Percentiles rank a stretch among this genome's conserved stretches.
These are phyloP conservation scores for Peribatodes rhomboidaria DNA, from an alignment of 2,888 invertebrate species.

Conservation along the genomic window DNA sequence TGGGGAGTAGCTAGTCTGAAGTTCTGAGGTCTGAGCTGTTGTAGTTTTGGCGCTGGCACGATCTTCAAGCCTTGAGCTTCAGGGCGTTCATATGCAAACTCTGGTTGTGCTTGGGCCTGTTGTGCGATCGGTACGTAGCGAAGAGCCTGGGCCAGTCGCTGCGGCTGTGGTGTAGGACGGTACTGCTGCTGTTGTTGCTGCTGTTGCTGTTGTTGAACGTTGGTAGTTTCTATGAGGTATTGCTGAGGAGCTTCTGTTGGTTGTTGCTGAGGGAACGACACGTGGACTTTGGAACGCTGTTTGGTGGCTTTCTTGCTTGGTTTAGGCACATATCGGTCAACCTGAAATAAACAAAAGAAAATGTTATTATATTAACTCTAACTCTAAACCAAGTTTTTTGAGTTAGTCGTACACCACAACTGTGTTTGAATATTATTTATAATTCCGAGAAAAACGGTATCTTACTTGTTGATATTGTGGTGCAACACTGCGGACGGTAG, in stretches of 20 bases:
- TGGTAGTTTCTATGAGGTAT: slow-evolving; percentile 82
- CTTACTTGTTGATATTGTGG: slow-evolving; percentile 71
- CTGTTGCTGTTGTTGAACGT: slow-evolving; percentile 71
- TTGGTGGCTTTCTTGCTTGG: slow-evolving; percentile 78
- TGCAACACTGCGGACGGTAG: slow-evolving; percentile 62
- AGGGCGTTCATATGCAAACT: slow-evolving; percentile 71
- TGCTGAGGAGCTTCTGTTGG: slow-evolving; percentile 77
- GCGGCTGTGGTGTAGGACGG: slow-evolving; percentile 63
- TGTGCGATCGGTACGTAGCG: slow-evolving; percentile 69
- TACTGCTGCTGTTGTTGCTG: slow-evolving; percentile 59
- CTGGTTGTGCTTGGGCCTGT: slow-evolving; percentile 58
- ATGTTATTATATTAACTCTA: slow-evolving; percentile 37
- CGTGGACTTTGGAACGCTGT: slow-evolving; percentile 70
- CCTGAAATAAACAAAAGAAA: slow-evolving; percentile 60
- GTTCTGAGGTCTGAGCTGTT: slow-evolving; percentile 60
- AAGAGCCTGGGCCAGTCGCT: slow-evolving; percentile 67
- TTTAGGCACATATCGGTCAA: slow-evolving; percentile 77
- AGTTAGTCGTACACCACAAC: too few relatives aligned
- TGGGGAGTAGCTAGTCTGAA: slow-evolving; percentile 70
- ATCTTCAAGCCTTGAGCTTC: slow-evolving; percentile 80
- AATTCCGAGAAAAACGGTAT: too few relatives aligned
- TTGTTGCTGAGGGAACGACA: slow-evolving; percentile 57
- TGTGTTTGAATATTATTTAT: background rate
- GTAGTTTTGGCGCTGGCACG: slow-evolving; percentile 79
- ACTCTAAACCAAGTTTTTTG: too few relatives aligned